phyloP scores from a whole-genome alignment of 2,888 invertebrate species.

The Leucophenga montana region DNA sequence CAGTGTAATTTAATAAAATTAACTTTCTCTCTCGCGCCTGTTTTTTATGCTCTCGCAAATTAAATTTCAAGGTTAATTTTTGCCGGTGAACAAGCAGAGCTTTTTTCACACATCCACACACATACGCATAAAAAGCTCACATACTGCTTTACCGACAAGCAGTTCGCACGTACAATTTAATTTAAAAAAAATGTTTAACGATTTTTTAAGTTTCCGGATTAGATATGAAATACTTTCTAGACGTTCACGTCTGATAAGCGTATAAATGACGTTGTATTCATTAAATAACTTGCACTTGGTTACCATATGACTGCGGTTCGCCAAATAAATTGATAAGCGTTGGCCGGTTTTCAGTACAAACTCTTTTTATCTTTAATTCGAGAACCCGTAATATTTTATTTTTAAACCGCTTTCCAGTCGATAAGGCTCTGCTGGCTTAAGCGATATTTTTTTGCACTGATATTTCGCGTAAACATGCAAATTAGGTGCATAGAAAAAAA shows the following conservation, averaged over 20 bases:
- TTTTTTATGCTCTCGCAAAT: constrained; percentile 24
- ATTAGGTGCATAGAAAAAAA: neutral
- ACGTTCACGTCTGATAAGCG: too few species aligned
- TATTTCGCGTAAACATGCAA: constrained; percentile 26
- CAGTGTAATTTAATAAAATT: constrained; percentile 19
- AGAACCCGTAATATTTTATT: neutral
- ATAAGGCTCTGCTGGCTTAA: neutral
- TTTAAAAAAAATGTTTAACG: neutral
- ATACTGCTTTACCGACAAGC: constrained; percentile 17
- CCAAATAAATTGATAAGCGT: too few species aligned
- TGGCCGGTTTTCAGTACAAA: too few species aligned
- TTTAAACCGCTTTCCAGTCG: constrained; percentile 21
- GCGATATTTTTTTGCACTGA: neutral
- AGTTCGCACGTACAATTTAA: neutral
- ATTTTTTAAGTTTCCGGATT: neutral
- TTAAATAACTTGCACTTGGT: too few species aligned
- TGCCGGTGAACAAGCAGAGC: neutral
- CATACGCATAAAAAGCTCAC: neutral
- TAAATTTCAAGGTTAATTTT: constrained; percentile 52
- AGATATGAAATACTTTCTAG: neutral
- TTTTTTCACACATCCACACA: neutral
- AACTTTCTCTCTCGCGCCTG: constrained; percentile 5
- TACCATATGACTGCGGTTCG: too few species aligned
- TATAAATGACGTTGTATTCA: too few species aligned
- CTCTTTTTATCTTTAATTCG: too few species aligned